Conservation (phyloP, 1,140 invertebrate genomes). For the Drosophila auraria region DNA sequence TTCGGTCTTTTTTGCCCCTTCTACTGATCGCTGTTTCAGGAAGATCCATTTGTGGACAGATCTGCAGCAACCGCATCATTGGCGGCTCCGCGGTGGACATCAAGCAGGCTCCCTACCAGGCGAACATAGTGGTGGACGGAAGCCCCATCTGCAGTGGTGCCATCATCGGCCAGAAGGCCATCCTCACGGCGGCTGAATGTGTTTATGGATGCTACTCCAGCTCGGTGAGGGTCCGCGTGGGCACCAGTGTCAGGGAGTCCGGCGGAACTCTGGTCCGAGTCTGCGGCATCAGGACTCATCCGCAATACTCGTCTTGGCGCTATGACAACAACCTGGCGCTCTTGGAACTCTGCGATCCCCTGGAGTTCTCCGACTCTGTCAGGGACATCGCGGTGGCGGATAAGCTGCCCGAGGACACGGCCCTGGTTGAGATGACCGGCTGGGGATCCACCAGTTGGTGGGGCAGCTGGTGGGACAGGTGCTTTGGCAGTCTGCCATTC, state of each 20-base stretch:
- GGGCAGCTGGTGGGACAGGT: slow-evolving; percentile 21
- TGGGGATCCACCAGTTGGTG: slow-evolving; percentile 33
- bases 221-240: slow-evolving; percentile 21
- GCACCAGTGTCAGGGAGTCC: background rate
- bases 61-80: slow-evolving; percentile 1
- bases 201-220: slow-evolving; percentile 1
- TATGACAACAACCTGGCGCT: slow-evolving; percentile 31
- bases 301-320: background rate
- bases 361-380: background rate
- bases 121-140: slow-evolving; percentile 13
- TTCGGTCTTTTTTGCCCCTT: background rate
- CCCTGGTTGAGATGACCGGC: slow-evolving; percentile 8
- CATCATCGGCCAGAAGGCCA: background rate
- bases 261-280: background rate
- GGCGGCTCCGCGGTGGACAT: slow-evolving; percentile 15
- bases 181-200: slow-evolving; percentile 27
- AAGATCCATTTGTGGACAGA: background rate
- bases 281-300: slow-evolving; percentile 5
- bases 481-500: background rate
- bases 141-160: slow-evolving; percentile 25
- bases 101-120: slow-evolving; percentile 14
- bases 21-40: background rate
- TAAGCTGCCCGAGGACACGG: background rate
- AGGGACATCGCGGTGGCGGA: background rate
- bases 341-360: slow-evolving; percentile 12